Evolutionary conservation across 2,113 vertebrate species (phyloP).

Genomic region (Dolichotis patagonum): DNA sequence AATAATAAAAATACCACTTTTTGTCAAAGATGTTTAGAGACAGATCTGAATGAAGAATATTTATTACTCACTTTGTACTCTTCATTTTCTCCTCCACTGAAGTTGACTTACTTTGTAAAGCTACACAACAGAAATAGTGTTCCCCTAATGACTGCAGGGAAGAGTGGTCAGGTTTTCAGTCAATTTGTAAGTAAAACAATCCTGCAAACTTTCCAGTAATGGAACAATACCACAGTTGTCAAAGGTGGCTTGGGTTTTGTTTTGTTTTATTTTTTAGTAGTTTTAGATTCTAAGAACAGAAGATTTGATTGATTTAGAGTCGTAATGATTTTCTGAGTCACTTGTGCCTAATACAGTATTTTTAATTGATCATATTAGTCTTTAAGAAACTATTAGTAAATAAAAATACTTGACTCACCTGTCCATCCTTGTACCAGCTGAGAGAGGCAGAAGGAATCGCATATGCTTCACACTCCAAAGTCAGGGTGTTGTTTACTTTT

Average conservation of each 20-base stretch:
- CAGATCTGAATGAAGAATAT: not conserved
- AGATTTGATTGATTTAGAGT: constrained; percentile 2
- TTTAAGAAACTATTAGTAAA: constrained; percentile 31
- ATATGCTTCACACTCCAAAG: constrained; percentile 93
- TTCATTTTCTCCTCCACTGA: not conserved
- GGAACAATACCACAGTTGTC: not conserved
- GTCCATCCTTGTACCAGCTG: constrained; percentile 98
- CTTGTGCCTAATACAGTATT: not conserved
- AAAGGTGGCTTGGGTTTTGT: not conserved
- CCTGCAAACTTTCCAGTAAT: not conserved
- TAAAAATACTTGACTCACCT: constrained; percentile 88
- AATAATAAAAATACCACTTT: constrained; percentile 35
- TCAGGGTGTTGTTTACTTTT: constrained; percentile 94
- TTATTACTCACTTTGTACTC: not conserved
- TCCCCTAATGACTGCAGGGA: not conserved
- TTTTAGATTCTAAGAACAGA: not conserved
- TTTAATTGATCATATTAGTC: not conserved
- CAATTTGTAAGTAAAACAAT: not conserved
- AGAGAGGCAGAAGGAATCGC: constrained; percentile 92
- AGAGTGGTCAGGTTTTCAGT: not conserved
- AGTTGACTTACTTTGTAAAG: not conserved
- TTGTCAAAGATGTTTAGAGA: not conserved
- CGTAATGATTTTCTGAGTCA: not conserved
- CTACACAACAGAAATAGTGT: not conserved
- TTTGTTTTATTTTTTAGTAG: not conserved